Base-by-base conservation (phyloP, 2,113 vertebrate genomes). In the Lepisosteus oculatus region DNA sequence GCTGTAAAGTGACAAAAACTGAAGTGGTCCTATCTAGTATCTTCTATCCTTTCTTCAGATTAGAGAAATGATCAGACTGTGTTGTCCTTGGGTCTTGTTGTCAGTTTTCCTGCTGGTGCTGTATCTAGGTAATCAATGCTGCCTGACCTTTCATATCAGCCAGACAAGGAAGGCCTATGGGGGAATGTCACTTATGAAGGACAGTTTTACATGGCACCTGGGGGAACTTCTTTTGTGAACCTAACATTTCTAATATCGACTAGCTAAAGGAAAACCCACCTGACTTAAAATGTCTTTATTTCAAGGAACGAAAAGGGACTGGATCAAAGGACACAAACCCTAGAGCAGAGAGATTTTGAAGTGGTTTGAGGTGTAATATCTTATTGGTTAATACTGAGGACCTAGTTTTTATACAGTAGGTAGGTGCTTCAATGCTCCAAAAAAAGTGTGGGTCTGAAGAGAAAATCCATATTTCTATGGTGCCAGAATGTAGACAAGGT, bases 141-240 rank as follows among this genome's bases (percentile, higher is more conserved):
- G 66, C 7, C 29, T 68, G 75, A 82, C 71, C 80, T 79, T 72
- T 44, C 47, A 72, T 76, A 65, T 80, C 72, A 71, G 74, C 76
- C 77, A 75, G 71, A 71, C 67, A 43, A 75, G 55, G 72, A 3
- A 15, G 75, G 72, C 74, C 47, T 77, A 72, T 43, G 15, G 74
- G 75, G 74, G 64, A 78, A 79, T 78, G 72, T 80, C 69, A 77
- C 68, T 79, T 73, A 8, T 78, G 76, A 87, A 84, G 83, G 81
- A 77, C 71, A 14, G 65, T 63, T 67, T 76, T 75, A 74, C 79
- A 69, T 42, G 47, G 43, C 12, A 43, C 83, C 75, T 54, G 57
- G 7, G 55, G 70, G 71, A 84, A 55, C 69, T 70, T 74, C 77
- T 71, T 43, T 55, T 75, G 66, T 78, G 66, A 66, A 73, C 61